Evolutionary conservation across 2,113 vertebrate species (phyloP).

Genomic region (Xyrauchen texanus): DNA sequence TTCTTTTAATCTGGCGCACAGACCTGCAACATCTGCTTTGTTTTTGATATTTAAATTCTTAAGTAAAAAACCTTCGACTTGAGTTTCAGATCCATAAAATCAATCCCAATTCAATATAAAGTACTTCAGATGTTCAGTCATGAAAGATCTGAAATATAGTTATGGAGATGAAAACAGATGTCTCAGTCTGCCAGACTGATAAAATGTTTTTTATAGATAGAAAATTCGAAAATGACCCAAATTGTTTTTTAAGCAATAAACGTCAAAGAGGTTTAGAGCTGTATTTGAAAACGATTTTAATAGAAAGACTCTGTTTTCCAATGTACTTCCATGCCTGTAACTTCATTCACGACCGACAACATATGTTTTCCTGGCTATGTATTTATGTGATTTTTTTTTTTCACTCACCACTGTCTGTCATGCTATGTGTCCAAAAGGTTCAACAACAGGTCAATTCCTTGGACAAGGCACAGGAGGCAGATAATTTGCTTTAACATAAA

Average conservation of each 20-base stretch:
- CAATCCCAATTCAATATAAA: conserved; percentile 17
- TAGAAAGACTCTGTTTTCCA: conserved; percentile 36
- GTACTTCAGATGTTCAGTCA: conserved; percentile 14
- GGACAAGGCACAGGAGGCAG: neutral
- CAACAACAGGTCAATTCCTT: neutral
- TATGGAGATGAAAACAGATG: conserved; percentile 42
- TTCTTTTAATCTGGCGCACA: no score
- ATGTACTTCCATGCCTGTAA: conserved; percentile 33
- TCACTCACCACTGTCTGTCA: neutral
- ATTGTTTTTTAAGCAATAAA: no score
- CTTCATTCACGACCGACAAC: conserved; percentile 21
- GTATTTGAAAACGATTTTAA: neutral
- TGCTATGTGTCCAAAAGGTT: neutral
- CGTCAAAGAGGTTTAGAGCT: neutral
- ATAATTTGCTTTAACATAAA: neutral
- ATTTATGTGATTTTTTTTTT: conserved; percentile 19
- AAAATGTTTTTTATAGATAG: conserved; percentile 53
- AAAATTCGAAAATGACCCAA: conserved; percentile 42
- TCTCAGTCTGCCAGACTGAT: conserved; percentile 25
- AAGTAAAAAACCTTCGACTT: neutral
- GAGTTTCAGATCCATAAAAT: conserved; percentile 10
- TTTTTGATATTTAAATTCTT: no score
- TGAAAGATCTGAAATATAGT: conserved; percentile 26
- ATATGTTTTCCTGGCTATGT: conserved; percentile 46
- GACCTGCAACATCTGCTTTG: no score